Base-by-base conservation (phyloP, 1,140 invertebrate species). In the Tetramorium alpestre region DNA sequence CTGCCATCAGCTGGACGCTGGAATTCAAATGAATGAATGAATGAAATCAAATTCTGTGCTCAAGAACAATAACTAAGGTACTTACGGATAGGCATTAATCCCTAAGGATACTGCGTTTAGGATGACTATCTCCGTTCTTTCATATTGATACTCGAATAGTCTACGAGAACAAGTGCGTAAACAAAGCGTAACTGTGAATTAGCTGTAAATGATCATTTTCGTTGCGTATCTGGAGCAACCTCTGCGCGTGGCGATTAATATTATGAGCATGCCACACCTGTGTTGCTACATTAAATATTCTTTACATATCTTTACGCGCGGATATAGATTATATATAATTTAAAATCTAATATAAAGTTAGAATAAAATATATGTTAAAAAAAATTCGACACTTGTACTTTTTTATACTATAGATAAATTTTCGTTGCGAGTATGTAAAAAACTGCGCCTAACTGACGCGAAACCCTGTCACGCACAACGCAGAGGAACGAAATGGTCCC, bases 11-110 rank as follows among this genome's bases (percentile, higher is more conserved):
- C 90, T 88, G 85, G 88, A 88, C 84, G 88, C 86, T 69, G 41
- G 56, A 80, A 90, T 89, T 89, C 84, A 64, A 72, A 49, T 70
- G 65, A 75, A 56, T 75, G 65, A 75, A 56, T 75, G 70, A 82
- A 65, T 58, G 51, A 77, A 88, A 81, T 91, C 85, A 67, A 89
- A 88, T 89, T 91, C 91, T 92, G 89, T 92, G 93, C 93, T 94
- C 93, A 93, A 94, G 93, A 94, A 94, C 93, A 94, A 94, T 94
- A 94, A 94, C 85, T 94, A 94, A 94, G 87, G 77, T 92, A 91
- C 89, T 86, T 93, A 82, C 58, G 69, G 41, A 86, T 86, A 91
- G 72, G 81, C 87, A 87, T 77, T 89, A 90, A 90, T 89, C 54
- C 69, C 75, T 89, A 90, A 89, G 89, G 64, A 60, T 87, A 75